Evolutionary conservation across 92 coral and sea anemone genomes (phyloP).

Genomic region (Galaxea fascicularis): DNA sequence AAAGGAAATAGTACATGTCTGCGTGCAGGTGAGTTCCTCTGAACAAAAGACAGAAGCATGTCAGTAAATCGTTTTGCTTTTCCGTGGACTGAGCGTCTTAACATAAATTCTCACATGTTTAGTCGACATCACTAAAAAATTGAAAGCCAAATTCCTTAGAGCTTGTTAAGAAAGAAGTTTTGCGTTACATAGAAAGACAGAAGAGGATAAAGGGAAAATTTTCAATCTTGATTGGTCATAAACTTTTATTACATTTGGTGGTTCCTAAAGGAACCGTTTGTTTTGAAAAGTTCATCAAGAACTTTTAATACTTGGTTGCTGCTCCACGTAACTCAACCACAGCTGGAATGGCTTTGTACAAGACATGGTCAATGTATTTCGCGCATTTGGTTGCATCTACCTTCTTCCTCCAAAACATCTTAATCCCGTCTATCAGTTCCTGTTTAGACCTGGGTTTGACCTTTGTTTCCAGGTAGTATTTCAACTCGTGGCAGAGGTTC

Average conservation of each 20-base stretch:
- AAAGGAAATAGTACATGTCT: too few relatives aligned
- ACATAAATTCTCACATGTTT: neutral
- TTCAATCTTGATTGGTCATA: neutral
- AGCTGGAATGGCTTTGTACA: neutral
- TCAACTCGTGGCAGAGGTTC: neutral
- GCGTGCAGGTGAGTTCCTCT: neutral
- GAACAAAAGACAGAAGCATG: neutral
- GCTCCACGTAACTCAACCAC: neutral
- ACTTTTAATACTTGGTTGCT: slow-evolving; percentile 11
- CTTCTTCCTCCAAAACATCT: slow-evolving; percentile 8
- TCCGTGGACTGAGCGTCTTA: neutral
- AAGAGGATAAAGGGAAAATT: too few relatives aligned
- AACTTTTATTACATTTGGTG: slow-evolving; percentile 47
- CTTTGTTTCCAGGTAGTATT: slow-evolving; percentile 10
- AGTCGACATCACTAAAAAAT: neutral
- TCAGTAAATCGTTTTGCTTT: neutral
- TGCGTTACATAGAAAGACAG: too few relatives aligned
- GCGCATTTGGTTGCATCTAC: neutral
- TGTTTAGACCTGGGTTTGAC: neutral
- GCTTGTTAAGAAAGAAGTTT: too few relatives aligned
- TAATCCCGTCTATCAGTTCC: slow-evolving; percentile 2
- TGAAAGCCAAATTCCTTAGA: too few relatives aligned
- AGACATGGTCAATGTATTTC: neutral
- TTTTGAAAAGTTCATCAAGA: neutral
- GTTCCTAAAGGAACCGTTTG: slow-evolving; percentile 84